Conservation (phyloP, 2,888 invertebrate species). For the Schrankia costaestrigalis region DNA sequence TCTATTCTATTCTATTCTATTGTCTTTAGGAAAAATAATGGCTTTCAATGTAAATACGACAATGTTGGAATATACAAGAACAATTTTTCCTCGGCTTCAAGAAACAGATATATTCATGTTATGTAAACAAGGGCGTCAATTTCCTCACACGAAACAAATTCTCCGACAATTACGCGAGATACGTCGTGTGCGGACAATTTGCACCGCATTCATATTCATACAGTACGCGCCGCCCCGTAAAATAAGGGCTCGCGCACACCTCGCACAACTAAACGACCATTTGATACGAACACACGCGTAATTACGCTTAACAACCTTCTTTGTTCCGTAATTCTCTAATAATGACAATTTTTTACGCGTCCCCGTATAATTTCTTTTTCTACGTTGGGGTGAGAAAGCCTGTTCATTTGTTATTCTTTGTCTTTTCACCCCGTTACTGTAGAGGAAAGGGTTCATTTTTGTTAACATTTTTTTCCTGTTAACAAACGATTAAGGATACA, state of each 20-base stretch:
- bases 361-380: constrained; percentile 26
- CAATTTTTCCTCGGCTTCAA: too few relatives aligned
- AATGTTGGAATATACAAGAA: too few relatives aligned
- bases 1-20: too few relatives aligned
- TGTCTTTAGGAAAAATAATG: too few relatives aligned
- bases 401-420: constrained; percentile 27
- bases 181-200: constrained; percentile 21
- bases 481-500: constrained; percentile 3
- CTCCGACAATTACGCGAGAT: constrained; percentile 13
- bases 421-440: constrained; percentile 6
- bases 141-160: constrained; percentile 5
- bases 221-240: too few relatives aligned
- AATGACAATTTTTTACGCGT: constrained; percentile 29
- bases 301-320: constrained; percentile 19
- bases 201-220: constrained; percentile 22
- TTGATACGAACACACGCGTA: constrained; percentile 26
- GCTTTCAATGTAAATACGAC: too few relatives aligned
- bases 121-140: neutral
- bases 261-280: constrained; percentile 25
- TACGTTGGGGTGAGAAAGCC: constrained; percentile 7
- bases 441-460: constrained; percentile 9
- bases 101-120: neutral
- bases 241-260: too few relatives aligned
- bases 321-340: constrained; percentile 35
- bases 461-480: constrained; percentile 14